Percentiles rank a stretch among this genome's conserved stretches.
These are phyloP conservation scores for Eumerus sabulonum DNA, from an alignment of 2,888 invertebrate species.

Conservation along the genomic window DNA sequence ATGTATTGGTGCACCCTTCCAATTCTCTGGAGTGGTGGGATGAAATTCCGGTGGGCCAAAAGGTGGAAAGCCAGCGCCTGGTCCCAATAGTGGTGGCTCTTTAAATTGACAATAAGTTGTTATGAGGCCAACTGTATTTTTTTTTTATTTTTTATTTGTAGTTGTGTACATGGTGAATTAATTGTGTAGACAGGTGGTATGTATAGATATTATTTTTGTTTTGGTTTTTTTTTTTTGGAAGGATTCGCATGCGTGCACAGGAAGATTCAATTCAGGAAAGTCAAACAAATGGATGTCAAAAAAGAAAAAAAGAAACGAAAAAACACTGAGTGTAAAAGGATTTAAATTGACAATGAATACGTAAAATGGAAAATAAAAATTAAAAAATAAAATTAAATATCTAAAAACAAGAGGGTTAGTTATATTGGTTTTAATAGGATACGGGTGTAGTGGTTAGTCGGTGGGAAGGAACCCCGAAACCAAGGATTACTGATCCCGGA, in stretches of 20 bases:
- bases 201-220: conserved; percentile 11
- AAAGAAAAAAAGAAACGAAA: conserved; percentile 23
- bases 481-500: too few relatives aligned
- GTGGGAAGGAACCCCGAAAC: too few relatives aligned
- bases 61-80: conserved; percentile 77
- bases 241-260: conserved; percentile 61
- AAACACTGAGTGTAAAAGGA: conserved; percentile 17
- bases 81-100: conserved; percentile 79
- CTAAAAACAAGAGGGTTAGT: too few relatives aligned
- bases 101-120: conserved; percentile 77
- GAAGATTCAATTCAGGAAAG: conserved; percentile 40
- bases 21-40: conserved; percentile 78
- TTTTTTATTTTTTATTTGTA: conserved; percentile 46
- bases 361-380: conserved; percentile 3
- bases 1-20: conserved; percentile 78
- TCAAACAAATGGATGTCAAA: conserved; percentile 35
- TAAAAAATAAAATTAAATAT: neutral
- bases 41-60: conserved; percentile 79
- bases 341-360: conserved; percentile 19
- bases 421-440: too few relatives aligned
- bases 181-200: conserved; percentile 27
- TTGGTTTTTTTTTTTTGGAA: conserved; percentile 18
- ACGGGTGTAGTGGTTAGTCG: too few relatives aligned
- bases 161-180: conserved; percentile 20
- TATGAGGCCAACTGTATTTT: conserved; percentile 73